Percentiles rank a stretch among this genome's conserved stretches.
phyloP scores from a whole-genome alignment of 2,888 invertebrate genomes.

The Drosophila mulleri region DNA sequence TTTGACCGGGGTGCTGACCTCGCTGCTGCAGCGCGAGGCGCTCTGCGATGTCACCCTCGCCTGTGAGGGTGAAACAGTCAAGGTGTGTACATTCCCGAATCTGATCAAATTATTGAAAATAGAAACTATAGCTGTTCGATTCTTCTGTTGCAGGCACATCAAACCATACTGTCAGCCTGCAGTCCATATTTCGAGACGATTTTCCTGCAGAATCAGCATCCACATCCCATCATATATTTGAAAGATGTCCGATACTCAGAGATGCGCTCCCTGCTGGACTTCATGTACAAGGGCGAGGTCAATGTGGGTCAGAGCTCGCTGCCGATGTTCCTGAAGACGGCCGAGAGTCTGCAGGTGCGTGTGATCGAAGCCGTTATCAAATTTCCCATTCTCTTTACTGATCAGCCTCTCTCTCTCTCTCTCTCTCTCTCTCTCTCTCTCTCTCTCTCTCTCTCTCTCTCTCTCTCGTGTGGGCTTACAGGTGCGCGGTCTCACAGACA shows the following conservation, averaged over 20 bases:
- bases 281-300: constrained; percentile 96
- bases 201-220: constrained; percentile 94
- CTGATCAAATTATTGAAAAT: not conserved
- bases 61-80: constrained; percentile 95
- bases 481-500: constrained; percentile 94
- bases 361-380: not conserved
- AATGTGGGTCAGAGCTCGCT: constrained; percentile 96
- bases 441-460: too few species aligned
- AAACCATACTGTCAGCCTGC: constrained; percentile 96
- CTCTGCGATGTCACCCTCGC: constrained; percentile 97
- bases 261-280: constrained; percentile 95
- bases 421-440: too few species aligned
- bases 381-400: too few species aligned
- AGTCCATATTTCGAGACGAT: constrained; percentile 97
- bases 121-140: not conserved
- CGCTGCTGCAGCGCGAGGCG: constrained; percentile 94
- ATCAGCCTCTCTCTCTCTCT: too few species aligned
- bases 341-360: constrained; percentile 93
- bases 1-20: constrained; percentile 95
- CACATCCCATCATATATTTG: constrained; percentile 96
- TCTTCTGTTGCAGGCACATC: constrained; percentile 90
- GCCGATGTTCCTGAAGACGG: constrained; percentile 96
- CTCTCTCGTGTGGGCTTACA: constrained; percentile 49
- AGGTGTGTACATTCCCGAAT: constrained; percentile 87
- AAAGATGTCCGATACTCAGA: constrained; percentile 96